phyloP scores from a whole-genome alignment of 2,113 vertebrate species.

The Crotalus tigris region DNA sequence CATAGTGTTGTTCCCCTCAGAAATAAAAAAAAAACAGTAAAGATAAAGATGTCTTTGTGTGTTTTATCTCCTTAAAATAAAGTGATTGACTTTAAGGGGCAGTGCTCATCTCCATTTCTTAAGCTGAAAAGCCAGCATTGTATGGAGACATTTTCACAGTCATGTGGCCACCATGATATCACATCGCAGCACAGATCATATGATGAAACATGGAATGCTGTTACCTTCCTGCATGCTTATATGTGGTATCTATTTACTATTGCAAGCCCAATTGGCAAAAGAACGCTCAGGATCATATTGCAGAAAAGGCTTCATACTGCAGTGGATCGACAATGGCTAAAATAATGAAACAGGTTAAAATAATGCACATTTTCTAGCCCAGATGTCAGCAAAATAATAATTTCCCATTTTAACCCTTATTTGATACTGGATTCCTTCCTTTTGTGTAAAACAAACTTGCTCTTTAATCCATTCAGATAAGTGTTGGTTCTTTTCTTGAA shows the following conservation, averaged over 20 bases:
- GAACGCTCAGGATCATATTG: background rate
- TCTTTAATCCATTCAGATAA: background rate
- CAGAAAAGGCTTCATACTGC: background rate
- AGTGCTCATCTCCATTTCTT: background rate
- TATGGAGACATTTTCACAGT: no score
- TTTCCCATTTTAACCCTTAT: background rate
- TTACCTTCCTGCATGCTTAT: background rate
- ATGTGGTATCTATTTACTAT: background rate
- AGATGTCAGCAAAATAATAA: background rate
- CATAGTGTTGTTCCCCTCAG: background rate
- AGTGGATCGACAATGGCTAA: background rate
- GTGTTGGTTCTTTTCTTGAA: background rate
- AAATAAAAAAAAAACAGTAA: background rate
- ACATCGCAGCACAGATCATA: no score
- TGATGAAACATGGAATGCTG: no score
- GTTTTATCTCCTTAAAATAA: background rate
- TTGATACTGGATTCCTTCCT: background rate
- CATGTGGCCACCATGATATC: no score
- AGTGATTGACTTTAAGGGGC: background rate
- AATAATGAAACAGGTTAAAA: background rate
- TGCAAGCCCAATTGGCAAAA: background rate
- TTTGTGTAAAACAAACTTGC: background rate
- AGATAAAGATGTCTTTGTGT: background rate
- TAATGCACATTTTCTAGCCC: background rate
- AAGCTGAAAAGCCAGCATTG: background rate